phyloP scores from a whole-genome alignment of 2,113 vertebrate genomes.

The Cisticola juncidis region DNA sequence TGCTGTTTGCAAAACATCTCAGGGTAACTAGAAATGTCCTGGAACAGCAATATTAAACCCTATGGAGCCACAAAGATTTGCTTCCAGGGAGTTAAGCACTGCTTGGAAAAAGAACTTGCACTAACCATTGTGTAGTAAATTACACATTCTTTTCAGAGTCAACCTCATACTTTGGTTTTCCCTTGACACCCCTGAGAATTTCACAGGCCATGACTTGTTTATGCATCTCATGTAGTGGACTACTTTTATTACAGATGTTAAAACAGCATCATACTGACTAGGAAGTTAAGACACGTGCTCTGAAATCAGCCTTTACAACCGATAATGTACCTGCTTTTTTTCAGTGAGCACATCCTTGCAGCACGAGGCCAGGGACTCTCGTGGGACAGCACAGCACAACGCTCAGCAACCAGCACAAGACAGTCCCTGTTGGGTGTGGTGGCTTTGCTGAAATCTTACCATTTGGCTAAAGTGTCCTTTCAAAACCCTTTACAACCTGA shows the following conservation, averaged over 20 bases:
- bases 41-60: neutral
- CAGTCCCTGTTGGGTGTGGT: neutral
- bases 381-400: neutral
- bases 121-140: neutral
- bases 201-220: neutral
- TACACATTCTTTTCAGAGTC: neutral
- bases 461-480: neutral
- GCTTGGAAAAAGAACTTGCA: neutral
- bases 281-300: neutral
- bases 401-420: neutral
- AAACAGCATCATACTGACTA: neutral
- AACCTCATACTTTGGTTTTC: neutral
- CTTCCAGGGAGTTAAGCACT: neutral
- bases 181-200: neutral
- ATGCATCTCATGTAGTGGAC: neutral
- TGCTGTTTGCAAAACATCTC: conserved; percentile 16
- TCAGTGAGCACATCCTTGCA: accelerated
- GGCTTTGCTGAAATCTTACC: neutral
- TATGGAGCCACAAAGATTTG: neutral
- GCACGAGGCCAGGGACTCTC: accelerated
- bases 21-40: neutral
- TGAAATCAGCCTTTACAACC: neutral
- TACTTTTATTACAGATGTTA: neutral
- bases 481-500: neutral
- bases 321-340: neutral